A percentile compares a stretch with the other conserved stretches of the same genome.
Evolutionary conservation across 2,888 invertebrate genomes (phyloP).

Genomic region (Nipponacmea schrenckii): DNA sequence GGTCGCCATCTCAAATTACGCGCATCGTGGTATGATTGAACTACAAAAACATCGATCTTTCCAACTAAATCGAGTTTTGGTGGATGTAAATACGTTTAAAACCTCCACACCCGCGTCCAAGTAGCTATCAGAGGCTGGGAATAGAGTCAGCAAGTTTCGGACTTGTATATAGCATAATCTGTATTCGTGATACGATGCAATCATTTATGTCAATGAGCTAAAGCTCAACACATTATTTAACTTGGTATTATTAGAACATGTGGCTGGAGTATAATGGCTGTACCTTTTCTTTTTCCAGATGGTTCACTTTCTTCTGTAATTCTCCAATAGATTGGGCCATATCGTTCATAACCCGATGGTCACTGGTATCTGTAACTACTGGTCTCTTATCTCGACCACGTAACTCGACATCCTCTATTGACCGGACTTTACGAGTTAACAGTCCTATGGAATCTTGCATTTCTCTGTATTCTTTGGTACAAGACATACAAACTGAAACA

Average conservation of each 20-base stretch:
- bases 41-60: too few species aligned
- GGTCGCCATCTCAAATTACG: too few species aligned
- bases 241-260: not conserved
- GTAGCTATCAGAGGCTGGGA: too few species aligned
- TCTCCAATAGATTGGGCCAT: conserved; percentile 22
- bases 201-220: not conserved
- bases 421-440: not conserved
- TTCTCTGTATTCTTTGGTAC: conserved; percentile 1
- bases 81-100: too few species aligned
- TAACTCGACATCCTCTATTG: not conserved
- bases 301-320: conserved; percentile 21
- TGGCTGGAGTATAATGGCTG: not conserved
- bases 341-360: conserved; percentile 18
- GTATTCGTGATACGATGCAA: too few species aligned
- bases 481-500: not conserved
- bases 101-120: not conserved
- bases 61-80: too few species aligned
- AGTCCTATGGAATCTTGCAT: not conserved
- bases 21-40: too few species aligned
- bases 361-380: too few species aligned
- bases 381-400: not conserved
- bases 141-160: too few species aligned
- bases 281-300: conserved; percentile 32
- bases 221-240: not conserved
- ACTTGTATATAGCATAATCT: too few species aligned